A percentile compares a stretch with the other conserved stretches of the same genome.
Evolutionary conservation across 2,888 invertebrate genomes (phyloP).

Genomic region (Ophion obscuratus): DNA sequence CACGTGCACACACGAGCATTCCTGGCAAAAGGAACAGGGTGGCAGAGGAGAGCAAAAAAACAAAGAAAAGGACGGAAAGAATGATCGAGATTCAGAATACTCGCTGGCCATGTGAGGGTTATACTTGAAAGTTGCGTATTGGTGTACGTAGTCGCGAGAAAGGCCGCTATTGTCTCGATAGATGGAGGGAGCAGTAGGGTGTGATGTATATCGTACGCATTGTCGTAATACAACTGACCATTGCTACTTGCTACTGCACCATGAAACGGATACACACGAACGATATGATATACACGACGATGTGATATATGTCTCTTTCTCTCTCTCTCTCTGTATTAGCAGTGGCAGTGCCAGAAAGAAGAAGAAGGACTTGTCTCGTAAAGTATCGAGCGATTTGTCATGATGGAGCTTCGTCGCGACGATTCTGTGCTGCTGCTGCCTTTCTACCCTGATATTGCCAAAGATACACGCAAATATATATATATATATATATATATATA

Average conservation of each 20-base stretch:
- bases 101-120: constrained; percentile 23
- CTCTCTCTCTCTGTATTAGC: constrained; percentile 67
- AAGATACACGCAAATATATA: constrained; percentile 1
- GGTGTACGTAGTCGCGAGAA: too few relatives aligned
- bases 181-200: not conserved
- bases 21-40: not conserved
- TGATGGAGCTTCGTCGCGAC: constrained; percentile 73
- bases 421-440: constrained; percentile 66
- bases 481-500: too few relatives aligned
- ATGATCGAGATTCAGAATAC: constrained; percentile 63
- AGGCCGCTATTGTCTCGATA: not conserved
- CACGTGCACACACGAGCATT: constrained; percentile 27
- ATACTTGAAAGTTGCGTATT: not conserved
- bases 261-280: constrained; percentile 18
- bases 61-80: constrained; percentile 11
- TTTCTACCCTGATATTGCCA: constrained; percentile 30
- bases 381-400: constrained; percentile 83
- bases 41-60: not conserved
- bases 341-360: constrained; percentile 51
- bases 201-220: constrained; percentile 7
- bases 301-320: constrained; percentile 78
- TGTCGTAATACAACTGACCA: constrained; percentile 43
- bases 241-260: constrained; percentile 40
- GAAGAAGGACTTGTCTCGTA: constrained; percentile 81
- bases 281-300: constrained; percentile 78